Base-by-base conservation (phyloP, 2,113 vertebrate genomes). In the Ammodytes marinus region DNA sequence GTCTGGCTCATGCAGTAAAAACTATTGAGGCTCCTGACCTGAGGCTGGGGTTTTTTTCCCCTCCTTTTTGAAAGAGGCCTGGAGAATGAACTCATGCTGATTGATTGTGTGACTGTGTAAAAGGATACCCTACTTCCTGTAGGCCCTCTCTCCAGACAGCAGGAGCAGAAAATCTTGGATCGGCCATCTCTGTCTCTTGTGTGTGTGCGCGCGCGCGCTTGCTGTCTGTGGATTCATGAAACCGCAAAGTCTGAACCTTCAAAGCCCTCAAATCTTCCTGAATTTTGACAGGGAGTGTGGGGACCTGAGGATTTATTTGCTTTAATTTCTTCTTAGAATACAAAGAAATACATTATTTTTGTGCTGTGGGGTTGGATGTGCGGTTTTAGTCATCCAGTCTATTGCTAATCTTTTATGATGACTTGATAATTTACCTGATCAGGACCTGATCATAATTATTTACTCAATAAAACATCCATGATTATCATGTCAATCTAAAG, bases 41-140 rank as follows among this genome's bases (percentile, higher is more conserved):
- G 57, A 79, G 86, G 65, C 55, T 43, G 57, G 71, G 69, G 6
- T 43, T 55, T 66, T 49, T 57, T 17, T 27, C 67, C 69, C 67
- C 46, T n/a, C 52, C 14, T 84, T 88, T 89, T 73, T 89, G 80
- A 58, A 80, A 79, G 80, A 84, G 86, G 88, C 86, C 86, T 90
- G 87, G 74, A 89, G 89, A 90, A 91, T 92, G 93, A 94, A 93
- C 90, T 95, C 94, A 93, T 90, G 90, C 92, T 94, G 93, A 94
- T 92, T 93, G 92, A 94, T 92, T 95, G 86, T 93, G 88, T 79
- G 88, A 91, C 79, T 84, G 90, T 93, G 92, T 94, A 95, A 95
- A 93, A 91, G 79, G 93, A 95, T 92, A 93, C 92, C 86, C 74
- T 86, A 91, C 89, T 94, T 95, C 92, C 94, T 95, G 91, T 86